phyloP scores from a whole-genome alignment of 2,797 vertebrate species.

The Pseudomugil tenellus region DNA sequence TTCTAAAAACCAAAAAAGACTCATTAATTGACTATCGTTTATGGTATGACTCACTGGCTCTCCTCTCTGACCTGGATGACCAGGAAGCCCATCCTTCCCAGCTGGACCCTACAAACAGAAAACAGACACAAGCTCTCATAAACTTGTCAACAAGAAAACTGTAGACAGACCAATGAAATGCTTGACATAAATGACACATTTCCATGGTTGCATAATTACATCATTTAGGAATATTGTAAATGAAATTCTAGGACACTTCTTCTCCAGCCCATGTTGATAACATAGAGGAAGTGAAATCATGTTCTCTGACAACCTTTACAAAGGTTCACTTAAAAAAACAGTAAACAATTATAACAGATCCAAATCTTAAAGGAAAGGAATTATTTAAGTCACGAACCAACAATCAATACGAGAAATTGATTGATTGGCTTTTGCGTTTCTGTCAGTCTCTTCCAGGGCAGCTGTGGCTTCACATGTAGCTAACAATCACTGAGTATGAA shows the following conservation, averaged over 20 bases:
- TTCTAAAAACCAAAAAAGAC: background rate
- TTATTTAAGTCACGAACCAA: too few species aligned
- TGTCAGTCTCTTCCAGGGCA: too few species aligned
- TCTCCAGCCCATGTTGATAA: too few species aligned
- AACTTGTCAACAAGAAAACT: background rate
- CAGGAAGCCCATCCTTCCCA: conserved; percentile 92
- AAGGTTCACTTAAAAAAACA: too few species aligned
- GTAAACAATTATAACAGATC: too few species aligned
- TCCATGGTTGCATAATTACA: background rate
- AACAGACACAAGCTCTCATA: conserved; percentile 5
- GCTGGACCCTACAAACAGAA: conserved; percentile 73
- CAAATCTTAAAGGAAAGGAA: too few species aligned
- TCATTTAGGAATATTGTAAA: background rate
- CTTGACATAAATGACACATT: background rate
- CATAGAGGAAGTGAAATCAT: too few species aligned
- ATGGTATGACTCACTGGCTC: conserved; percentile 88
- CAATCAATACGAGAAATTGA: too few species aligned
- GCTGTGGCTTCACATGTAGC: too few species aligned
- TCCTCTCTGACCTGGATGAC: conserved; percentile 96
- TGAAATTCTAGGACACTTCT: background rate
- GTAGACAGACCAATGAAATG: background rate
- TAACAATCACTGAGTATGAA: too few species aligned
- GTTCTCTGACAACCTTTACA: too few species aligned
- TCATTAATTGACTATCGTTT: background rate
- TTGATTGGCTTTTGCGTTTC: too few species aligned